A percentile compares a stretch with the other conserved stretches of the same genome.
These are phyloP conservation scores for Drosophila mauritiana DNA, from an alignment of 1,140 invertebrate genomes.

Conservation along the genomic window DNA sequence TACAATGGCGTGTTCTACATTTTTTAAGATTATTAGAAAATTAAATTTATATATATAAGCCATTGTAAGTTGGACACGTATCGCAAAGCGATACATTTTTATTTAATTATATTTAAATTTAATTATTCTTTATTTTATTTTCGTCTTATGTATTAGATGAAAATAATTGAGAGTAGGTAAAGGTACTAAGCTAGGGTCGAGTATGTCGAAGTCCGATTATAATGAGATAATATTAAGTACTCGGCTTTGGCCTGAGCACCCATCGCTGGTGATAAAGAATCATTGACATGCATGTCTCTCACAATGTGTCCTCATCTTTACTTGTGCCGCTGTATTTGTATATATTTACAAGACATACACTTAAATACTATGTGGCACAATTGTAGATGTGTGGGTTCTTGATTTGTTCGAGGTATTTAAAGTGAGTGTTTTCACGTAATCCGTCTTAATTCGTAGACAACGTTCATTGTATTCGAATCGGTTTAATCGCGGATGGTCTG, in stretches of 20 bases:
- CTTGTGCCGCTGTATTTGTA: neutral
- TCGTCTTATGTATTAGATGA: neutral
- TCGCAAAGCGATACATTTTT: too few species aligned
- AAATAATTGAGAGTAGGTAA: slow-evolving; percentile 1
- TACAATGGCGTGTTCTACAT: too few species aligned
- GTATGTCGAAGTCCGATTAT: slow-evolving; percentile 22
- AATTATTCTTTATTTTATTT: neutral
- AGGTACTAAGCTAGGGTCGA: slow-evolving; percentile 19
- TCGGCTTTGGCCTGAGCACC: slow-evolving; percentile 17
- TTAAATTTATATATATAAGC: too few species aligned
- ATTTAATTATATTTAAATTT: too few species aligned
- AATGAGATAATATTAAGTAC: slow-evolving; percentile 29
- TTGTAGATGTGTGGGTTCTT: slow-evolving; percentile 1
- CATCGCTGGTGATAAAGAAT: slow-evolving; percentile 26
- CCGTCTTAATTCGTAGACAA: slow-evolving; percentile 66
- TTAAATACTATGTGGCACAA: slow-evolving; percentile 4
- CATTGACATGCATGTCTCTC: slow-evolving; percentile 5
- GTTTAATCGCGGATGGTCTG: slow-evolving; percentile 29
- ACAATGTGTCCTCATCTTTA: neutral
- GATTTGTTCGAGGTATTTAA: slow-evolving; percentile 63
- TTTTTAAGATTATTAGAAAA: too few species aligned
- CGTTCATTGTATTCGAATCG: slow-evolving; percentile 46
- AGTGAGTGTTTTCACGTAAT: slow-evolving; percentile 60
- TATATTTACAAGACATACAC: slow-evolving; percentile 2
- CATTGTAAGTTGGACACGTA: too few species aligned